Evolutionary conservation across 2,113 vertebrate genomes (phyloP).

Genomic region (Polypterus bichir): DNA sequence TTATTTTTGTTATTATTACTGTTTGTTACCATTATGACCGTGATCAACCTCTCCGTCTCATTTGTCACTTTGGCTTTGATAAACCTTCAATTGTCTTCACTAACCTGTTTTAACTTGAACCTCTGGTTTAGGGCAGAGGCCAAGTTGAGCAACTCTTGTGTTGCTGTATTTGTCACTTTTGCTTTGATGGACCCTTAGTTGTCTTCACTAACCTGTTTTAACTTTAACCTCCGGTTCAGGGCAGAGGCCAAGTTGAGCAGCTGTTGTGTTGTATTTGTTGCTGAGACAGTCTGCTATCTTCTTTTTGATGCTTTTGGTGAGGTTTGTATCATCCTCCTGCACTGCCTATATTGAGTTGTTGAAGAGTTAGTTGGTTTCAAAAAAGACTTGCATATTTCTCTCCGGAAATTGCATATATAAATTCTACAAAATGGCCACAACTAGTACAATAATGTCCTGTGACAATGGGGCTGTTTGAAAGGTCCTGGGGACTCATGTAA

Average conservation of each 20-base stretch:
- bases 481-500: too few relatives aligned
- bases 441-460: too few relatives aligned
- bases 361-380: too few relatives aligned
- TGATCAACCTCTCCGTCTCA: neutral
- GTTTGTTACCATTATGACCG: constrained; percentile 2
- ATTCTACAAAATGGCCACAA: too few relatives aligned
- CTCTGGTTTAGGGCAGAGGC: constrained; percentile 8
- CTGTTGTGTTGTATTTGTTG: constrained; percentile 11
- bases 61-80: neutral
- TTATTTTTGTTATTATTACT: neutral
- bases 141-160: constrained; percentile 12
- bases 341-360: too few relatives aligned
- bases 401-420: too few relatives aligned
- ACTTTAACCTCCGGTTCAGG: constrained; percentile 7
- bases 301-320: constrained; percentile 1
- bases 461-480: too few relatives aligned
- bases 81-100: constrained; percentile 1
- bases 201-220: constrained; percentile 8
- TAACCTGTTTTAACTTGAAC: constrained; percentile 6
- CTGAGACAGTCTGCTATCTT: too few relatives aligned
- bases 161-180: constrained; percentile 3
- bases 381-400: too few relatives aligned
- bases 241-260: constrained; percentile 11
- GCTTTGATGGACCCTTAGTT: constrained; percentile 1
- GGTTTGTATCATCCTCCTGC: constrained; percentile 5